Conservation (phyloP, 2,797 vertebrate genomes). For the Rhynchonycteris naso region DNA sequence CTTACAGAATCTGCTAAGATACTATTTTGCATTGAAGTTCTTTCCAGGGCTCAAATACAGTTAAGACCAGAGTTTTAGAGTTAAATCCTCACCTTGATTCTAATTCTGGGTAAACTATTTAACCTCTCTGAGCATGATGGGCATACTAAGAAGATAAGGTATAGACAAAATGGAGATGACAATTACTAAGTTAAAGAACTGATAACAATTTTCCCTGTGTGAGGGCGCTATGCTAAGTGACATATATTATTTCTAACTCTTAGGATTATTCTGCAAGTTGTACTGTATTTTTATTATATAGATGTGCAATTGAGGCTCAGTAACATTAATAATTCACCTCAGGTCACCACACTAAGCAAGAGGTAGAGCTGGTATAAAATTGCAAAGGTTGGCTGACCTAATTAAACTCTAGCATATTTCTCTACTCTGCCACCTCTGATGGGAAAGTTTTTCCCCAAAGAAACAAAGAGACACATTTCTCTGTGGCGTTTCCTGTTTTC, state of each 20-base stretch:
- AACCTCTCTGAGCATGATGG: background rate
- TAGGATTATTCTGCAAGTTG: background rate
- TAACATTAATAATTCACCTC: slow-evolving; percentile 25
- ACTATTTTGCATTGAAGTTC: background rate
- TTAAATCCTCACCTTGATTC: background rate
- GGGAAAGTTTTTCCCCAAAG: slow-evolving; percentile 61
- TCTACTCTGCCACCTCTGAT: slow-evolving; percentile 23
- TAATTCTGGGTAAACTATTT: slow-evolving; percentile 33
- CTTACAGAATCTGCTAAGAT: background rate
- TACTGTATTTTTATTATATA: slow-evolving; percentile 37
- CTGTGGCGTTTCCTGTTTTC: slow-evolving; percentile 79
- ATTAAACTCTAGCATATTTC: slow-evolving; percentile 59
- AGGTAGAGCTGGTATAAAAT: slow-evolving; percentile 33
- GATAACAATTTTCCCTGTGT: background rate
- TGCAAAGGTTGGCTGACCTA: slow-evolving; percentile 50
- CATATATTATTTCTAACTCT: slow-evolving; percentile 15
- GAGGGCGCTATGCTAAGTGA: background rate
- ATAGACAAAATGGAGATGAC: background rate
- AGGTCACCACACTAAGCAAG: slow-evolving; percentile 18
- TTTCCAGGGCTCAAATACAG: background rate
- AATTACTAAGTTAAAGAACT: slow-evolving; percentile 9
- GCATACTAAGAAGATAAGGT: background rate
- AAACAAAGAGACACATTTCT: slow-evolving; percentile 78
- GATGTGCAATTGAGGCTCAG: background rate
- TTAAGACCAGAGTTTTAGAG: background rate